A percentile compares a stretch with the other conserved stretches of the same genome.
phyloP scores from a whole-genome alignment of 2,113 vertebrate genomes.

The Dolichotis patagonum region DNA sequence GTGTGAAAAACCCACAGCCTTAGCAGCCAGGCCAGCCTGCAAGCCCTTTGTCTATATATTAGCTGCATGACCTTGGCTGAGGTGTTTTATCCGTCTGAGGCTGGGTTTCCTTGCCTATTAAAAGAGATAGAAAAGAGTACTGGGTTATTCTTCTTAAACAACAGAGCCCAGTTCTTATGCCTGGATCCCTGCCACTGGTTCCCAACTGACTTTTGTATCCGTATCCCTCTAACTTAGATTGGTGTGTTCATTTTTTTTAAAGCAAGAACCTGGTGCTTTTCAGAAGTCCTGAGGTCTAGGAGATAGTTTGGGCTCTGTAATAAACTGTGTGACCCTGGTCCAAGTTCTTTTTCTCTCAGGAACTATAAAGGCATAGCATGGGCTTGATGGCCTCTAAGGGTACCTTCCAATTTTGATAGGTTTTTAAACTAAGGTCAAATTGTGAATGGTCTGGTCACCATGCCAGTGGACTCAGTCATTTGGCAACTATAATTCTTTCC shows the following conservation, averaged over 20 bases:
- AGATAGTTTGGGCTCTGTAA: background rate
- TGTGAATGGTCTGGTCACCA: background rate
- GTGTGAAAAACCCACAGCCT: background rate
- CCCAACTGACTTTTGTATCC: background rate
- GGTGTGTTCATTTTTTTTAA: background rate
- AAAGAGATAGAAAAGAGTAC: background rate
- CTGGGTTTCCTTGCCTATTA: background rate
- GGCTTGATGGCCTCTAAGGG: background rate
- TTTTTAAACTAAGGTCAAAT: constrained; percentile 4
- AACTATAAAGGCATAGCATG: constrained; percentile 30
- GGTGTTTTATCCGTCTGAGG: background rate
- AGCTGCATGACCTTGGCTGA: background rate
- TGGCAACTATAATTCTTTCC: background rate
- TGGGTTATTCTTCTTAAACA: background rate
- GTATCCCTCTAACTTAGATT: background rate
- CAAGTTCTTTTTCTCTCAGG: background rate
- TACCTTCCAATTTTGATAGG: background rate
- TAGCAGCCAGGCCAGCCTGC: background rate
- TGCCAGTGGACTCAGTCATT: background rate
- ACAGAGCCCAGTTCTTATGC: background rate
- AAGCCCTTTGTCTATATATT: background rate
- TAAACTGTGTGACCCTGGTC: background rate
- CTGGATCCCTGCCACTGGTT: background rate
- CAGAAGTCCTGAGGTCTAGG: background rate
- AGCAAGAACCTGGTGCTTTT: background rate